These are phyloP conservation scores for Oreochromis spilurus DNA, from an alignment of 2,113 vertebrate species.

Conservation along the genomic window DNA sequence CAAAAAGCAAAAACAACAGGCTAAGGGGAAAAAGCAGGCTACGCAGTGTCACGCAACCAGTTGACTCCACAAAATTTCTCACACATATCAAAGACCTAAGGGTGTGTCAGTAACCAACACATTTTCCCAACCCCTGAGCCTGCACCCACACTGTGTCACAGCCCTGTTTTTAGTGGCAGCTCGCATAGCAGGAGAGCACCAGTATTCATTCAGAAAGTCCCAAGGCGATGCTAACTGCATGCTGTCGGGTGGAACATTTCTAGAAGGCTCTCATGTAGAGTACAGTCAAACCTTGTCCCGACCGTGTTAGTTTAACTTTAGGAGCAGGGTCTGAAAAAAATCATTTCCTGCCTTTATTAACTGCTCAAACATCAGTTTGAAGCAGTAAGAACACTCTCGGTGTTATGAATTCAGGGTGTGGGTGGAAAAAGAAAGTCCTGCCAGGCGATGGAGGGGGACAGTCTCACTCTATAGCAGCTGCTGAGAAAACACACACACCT, in stretches of 20 bases:
- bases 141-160: conserved; percentile 5
- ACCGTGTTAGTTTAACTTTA: conserved; percentile 26
- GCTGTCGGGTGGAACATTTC: conserved; percentile 18
- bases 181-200: neutral
- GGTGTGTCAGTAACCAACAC: conserved; percentile 22
- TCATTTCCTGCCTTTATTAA: conserved; percentile 45
- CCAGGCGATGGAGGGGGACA: neutral
- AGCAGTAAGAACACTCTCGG: neutral
- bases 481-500: neutral
- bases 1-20: neutral
- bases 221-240: conserved; percentile 11
- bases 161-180: conserved; percentile 28
- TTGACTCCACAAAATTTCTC: neutral
- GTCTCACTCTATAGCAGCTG: conserved; percentile 5
- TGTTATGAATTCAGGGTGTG: conserved; percentile 18
- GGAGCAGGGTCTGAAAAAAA: neutral
- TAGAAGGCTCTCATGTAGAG: neutral
- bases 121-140: conserved; percentile 1
- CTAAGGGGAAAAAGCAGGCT: neutral
- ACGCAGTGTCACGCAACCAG: neutral
- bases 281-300: conserved; percentile 46
- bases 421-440: conserved; percentile 38
- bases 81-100: neutral
- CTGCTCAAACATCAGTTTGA: conserved; percentile 10
- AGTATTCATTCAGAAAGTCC: conserved; percentile 38